Evolutionary conservation across 1,140 invertebrate species (phyloP), one percentile per base, ranked within the genome.

Genomic region (Whitmania pigra): DNA sequence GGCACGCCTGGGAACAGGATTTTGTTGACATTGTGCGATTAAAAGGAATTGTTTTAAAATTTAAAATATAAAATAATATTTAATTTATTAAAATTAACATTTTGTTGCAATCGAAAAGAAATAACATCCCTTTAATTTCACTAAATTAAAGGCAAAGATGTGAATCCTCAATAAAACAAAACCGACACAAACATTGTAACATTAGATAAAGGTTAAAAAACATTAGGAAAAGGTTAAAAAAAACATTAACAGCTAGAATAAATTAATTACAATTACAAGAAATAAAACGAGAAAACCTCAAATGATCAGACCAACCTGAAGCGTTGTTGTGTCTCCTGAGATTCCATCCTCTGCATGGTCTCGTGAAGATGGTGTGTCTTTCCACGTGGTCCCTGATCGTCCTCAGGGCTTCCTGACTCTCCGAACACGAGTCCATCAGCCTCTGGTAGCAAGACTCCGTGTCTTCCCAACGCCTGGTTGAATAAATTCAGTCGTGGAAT

Each of bases 361-460:
- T 63, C 22, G 22, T 63, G 57, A 63, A 63, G 22, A 63, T 63
- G 57, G 22, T 63, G 57, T 25, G 57, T 17, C 57, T 22, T 13
- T 63, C 29, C 2, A 63, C 57, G 57, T 63, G 57, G 57, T 22
- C 29, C 29, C 57, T 22, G 29, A 63, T 63, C 57, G 22, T 63
- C 22, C 11, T 31, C 29, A 31, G 22, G 15, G 57, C 57, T 13
- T 25, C 57, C 22, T 63, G 57, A 25, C 18, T 31, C 22, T 63
- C 57, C 11, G 22, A 63, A 31, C 57, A 63, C 6, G 57, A 63
- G 18, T 63, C 57, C 57, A 63, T 63, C 13, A 63, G 57, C 11
- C 57, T 22, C 15, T 63, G 57, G 57, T 63, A 63, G 57, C 57
- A 63, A 7, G 57, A 63, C 18, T 63, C 57, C 57, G 57, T 63